Percentiles rank a stretch among this genome's conserved stretches.
These are phyloP conservation scores for Oenanthe melanoleuca DNA, from an alignment of 2,113 vertebrate genomes.

Conservation along the genomic window DNA sequence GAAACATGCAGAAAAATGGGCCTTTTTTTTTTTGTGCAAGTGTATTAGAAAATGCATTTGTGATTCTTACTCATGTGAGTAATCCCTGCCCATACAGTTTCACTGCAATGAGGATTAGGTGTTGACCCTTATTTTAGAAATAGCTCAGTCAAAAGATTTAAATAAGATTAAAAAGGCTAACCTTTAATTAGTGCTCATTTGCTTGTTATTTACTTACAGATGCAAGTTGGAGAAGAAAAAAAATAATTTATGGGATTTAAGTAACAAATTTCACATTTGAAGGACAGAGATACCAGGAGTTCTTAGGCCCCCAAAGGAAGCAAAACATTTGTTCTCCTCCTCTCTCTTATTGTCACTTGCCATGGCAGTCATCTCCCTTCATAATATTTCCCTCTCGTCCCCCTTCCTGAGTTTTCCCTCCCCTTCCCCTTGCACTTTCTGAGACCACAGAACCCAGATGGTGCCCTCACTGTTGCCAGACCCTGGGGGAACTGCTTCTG, in stretches of 20 bases:
- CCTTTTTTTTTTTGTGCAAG: not conserved
- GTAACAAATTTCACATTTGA: not conserved
- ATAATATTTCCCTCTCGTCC: slow-evolving; percentile 12
- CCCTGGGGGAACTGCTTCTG: not conserved
- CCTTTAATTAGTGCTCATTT: not conserved
- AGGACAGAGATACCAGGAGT: not conserved
- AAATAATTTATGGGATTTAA: not conserved
- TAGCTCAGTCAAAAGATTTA: not conserved
- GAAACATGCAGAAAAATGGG: not conserved
- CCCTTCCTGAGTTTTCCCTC: not conserved
- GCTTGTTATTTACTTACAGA: not conserved
- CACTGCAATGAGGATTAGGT: not conserved
- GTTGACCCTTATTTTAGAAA: not conserved
- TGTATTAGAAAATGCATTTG: not conserved
- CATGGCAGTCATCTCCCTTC: not conserved
- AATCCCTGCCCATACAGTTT: not conserved
- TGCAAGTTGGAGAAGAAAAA: not conserved
- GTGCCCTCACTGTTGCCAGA: slow-evolving; percentile 31
- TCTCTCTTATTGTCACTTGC: not conserved
- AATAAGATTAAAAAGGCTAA: not conserved
- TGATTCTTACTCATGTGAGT: not conserved
- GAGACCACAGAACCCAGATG: slow-evolving; percentile 30
- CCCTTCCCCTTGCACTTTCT: slow-evolving; percentile 13
- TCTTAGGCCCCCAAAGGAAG: not conserved
- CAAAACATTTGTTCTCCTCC: slow-evolving; percentile 8